Base-by-base conservation (phyloP, 64 coral and sea anemone species). In the Pocillopora damicornis region DNA sequence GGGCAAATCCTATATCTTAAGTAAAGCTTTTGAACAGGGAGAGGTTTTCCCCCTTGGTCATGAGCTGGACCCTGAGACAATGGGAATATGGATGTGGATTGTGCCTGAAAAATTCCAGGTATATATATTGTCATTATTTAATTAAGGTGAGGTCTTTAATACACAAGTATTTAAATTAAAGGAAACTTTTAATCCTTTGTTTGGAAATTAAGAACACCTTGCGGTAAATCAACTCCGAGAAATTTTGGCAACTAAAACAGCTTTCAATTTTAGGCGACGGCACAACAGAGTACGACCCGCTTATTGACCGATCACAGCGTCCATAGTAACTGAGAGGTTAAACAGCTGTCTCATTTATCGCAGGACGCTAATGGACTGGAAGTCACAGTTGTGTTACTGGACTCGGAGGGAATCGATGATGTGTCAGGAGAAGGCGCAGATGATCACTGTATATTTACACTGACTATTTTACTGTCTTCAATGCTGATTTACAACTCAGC, bases 401-500 rank as follows among this genome's bases (percentile, higher is more conserved):
- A 89, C 63, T 89, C 87, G 22, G 87, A 89, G 69, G 87, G 87
- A 56, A 65, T 89, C 36, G 65, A 89, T 51, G 75, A 76, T 60
- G 77, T 80, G 77, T 68, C 59, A 13, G 76, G 60, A 15, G 61
- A 89, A 79, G 36, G 78, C 13, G 13, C 87, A 3, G 87, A 89
- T 89, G 87, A 89, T 71, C 76, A 89, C 87, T 79, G 87, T 22
- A 80, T 89, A 37, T 89, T 89, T 22, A 89, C 87, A 15, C 59
- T 89, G n/a, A 79, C 87, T 25, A 77, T 89, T 72, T 57, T 89
- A 61, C 60, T 89, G 61, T 35, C 76, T 6, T 89, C 87, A 30
- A 56, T 89, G 15, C 26, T 89, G 87, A 89, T 89, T 20, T 89
- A 89, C 37, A 89, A 89, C 76, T 89, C 87, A 26, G 87, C 76